Base-by-base conservation (phyloP, 2,888 invertebrate species). In the Eilema sororculum region DNA sequence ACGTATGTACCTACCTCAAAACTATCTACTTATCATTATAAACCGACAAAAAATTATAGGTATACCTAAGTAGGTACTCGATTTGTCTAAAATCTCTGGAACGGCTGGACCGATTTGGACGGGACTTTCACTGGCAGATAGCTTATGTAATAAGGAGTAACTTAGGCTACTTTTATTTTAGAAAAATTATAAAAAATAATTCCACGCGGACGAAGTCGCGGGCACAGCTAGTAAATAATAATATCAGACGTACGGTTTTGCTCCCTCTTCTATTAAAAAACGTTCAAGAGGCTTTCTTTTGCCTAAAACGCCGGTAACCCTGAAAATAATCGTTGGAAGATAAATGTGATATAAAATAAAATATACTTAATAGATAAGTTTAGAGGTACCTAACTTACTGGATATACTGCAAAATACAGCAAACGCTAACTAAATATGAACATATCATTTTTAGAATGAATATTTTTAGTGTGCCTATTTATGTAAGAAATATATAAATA, bases 241-340 rank as follows among this genome's bases (percentile, higher is more conserved):
- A 13, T 5, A 58, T 25, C 16, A 24, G 22, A 80, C 86, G 13
- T 79, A 87, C 87, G 80, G 83, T 72, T 84, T 84, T 5, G 70
- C 69, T 1, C 77, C 80, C 1, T 80, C 79, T 71, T 86, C 83
- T 24, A 84, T 28, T 37, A 87, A 24, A 74, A 71, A 84, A 58
- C 87, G 82, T 67, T 76, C 67, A 13, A 76, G 71, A 1, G 79
- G 62, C 33, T 77, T 74, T 72, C 79, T 78, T 67, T 73, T 84
- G 22, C 77, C 79, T 28, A 68, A 65, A 37, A 81, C 82, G 33
- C 58, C 72, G 57, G 65, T 59, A 73, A 69, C 58, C 22, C 75
- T 78, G 74, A 73, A 83, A 81, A 70, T 46, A 60, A 33, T 22
- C 0, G 56, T 63, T 28, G 10, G 1, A 5, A 22, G 30, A 46